Evolutionary conservation across 2,797 vertebrate genomes (phyloP).

Genomic region (Melopsittacus undulatus): DNA sequence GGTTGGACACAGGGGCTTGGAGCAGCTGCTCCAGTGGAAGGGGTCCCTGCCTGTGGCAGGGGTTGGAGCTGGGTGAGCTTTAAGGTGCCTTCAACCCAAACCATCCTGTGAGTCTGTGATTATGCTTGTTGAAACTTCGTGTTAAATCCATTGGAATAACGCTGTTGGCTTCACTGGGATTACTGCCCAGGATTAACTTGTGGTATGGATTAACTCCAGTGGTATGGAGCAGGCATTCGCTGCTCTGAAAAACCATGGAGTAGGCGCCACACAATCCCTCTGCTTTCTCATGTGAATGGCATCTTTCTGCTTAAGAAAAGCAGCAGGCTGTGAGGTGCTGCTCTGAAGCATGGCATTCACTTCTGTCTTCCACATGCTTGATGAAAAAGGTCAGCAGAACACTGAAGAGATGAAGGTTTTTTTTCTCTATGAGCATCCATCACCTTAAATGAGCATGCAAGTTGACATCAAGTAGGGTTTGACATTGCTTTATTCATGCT

Average conservation of each 20-base stretch:
- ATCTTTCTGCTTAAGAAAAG: not conserved
- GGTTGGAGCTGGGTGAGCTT: not conserved
- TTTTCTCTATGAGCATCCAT: not conserved
- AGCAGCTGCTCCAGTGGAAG: not conserved
- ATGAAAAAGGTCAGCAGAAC: not conserved
- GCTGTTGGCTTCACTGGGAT: not conserved
- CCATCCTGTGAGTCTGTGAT: not conserved
- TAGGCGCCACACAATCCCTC: not conserved
- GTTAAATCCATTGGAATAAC: not conserved
- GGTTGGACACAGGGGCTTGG: not conserved
- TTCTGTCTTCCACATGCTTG: not conserved
- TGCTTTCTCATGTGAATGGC: not conserved
- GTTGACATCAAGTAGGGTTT: not conserved
- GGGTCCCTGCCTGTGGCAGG: not conserved
- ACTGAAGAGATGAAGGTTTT: not conserved
- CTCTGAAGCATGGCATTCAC: accelerated
- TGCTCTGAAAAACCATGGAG: not conserved
- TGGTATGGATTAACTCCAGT: no score
- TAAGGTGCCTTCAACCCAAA: not conserved
- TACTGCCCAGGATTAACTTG: not conserved
- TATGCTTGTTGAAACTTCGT: not conserved
- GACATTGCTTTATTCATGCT: not conserved
- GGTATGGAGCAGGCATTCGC: not conserved
- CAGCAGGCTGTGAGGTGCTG: not conserved
- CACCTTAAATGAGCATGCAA: not conserved